Conservation (phyloP, 2,113 vertebrate species). For the Ascaphus truei region DNA sequence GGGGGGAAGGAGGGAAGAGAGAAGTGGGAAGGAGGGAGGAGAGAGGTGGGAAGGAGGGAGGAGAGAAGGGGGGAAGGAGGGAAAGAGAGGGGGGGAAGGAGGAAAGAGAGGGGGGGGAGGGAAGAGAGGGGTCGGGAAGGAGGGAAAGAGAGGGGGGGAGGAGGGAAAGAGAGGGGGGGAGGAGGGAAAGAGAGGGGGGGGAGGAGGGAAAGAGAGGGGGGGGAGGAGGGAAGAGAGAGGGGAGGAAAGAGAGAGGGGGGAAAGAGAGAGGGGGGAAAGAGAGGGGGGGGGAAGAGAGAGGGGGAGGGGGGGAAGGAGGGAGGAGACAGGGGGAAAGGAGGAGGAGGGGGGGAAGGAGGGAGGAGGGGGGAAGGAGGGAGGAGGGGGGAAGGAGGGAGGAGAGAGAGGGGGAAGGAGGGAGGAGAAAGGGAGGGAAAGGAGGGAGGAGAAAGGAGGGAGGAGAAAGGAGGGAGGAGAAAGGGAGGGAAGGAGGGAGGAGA, state of each 20-base stretch:
- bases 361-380: too few relatives aligned
- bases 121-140: not conserved
- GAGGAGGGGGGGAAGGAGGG: rapidly evolving
- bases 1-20: too few relatives aligned
- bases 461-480: not conserved
- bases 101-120: not conserved
- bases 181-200: too few relatives aligned
- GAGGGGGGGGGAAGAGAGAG: not conserved
- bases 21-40: not conserved
- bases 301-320: not conserved
- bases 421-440: not conserved
- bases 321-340: not conserved
- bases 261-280: not conserved
- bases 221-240: too few relatives aligned
- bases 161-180: too few relatives aligned
- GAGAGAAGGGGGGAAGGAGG: not conserved
- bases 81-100: not conserved
- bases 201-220: too few relatives aligned
- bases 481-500: not conserved
- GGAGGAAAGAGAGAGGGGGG: not conserved
- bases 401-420: not conserved
- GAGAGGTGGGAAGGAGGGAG: not conserved
- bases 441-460: not conserved
- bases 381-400: too few relatives aligned
- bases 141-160: rapidly evolving